phyloP scores from a whole-genome alignment of 2,888 invertebrate genomes.

The Cetonia aurata region DNA sequence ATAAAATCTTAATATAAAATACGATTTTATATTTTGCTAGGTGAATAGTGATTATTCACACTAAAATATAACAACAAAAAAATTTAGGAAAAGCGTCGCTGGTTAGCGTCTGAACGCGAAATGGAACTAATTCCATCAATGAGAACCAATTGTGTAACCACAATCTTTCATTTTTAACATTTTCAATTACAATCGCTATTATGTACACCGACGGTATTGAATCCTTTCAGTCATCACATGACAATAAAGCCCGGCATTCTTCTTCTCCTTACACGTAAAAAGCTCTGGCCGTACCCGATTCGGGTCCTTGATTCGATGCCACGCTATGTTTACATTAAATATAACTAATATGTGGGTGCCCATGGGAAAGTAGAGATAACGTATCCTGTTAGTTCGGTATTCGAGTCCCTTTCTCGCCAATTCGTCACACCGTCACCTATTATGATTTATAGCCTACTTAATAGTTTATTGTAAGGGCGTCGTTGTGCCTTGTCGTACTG shows the following conservation, averaged over 20 bases:
- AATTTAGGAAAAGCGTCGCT: not conserved
- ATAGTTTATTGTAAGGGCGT: slow-evolving; percentile 61
- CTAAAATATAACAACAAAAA: not conserved
- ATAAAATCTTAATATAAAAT: not conserved
- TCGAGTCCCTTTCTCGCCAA: slow-evolving; percentile 59
- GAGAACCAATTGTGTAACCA: slow-evolving; percentile 30
- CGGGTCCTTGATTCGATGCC: slow-evolving; percentile 26
- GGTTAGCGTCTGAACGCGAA: slow-evolving; percentile 6
- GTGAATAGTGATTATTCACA: too few species aligned
- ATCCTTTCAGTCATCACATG: slow-evolving; percentile 43
- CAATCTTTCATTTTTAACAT: slow-evolving; percentile 41
- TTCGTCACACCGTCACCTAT: slow-evolving; percentile 62
- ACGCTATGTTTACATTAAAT: slow-evolving; percentile 43
- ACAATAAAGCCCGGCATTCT: slow-evolving; percentile 39
- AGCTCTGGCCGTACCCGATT: slow-evolving; percentile 24
- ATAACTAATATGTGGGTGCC: slow-evolving; percentile 47
- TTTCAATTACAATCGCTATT: slow-evolving; percentile 45
- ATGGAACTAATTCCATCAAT: slow-evolving; percentile 30
- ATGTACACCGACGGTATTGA: slow-evolving; percentile 43
- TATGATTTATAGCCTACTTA: slow-evolving; percentile 64
- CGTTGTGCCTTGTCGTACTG: slow-evolving; percentile 31
- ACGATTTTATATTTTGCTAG: not conserved
- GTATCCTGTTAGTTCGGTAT: slow-evolving; percentile 56
- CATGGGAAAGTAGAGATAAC: slow-evolving; percentile 57
- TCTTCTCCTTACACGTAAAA: slow-evolving; percentile 33